Conservation (phyloP, 2,888 invertebrate genomes). For the Escarpia spicata region DNA sequence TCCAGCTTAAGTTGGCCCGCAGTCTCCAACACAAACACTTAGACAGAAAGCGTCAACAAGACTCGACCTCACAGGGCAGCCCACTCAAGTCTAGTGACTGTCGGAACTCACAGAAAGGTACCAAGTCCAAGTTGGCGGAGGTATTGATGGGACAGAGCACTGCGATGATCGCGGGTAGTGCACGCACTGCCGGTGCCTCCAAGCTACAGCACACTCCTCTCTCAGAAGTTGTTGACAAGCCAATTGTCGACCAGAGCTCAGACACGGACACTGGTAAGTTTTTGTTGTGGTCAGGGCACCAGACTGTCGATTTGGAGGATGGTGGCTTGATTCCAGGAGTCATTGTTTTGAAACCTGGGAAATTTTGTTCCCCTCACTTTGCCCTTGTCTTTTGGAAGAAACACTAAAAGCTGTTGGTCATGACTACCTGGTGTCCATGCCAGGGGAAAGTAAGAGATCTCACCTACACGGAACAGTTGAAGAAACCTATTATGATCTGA, state of each 20-base stretch:
- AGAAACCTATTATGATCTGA: too few relatives aligned
- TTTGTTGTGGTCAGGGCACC: not conserved
- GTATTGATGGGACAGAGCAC: slow-evolving; percentile 33
- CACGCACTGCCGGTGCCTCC: not conserved
- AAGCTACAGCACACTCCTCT: not conserved
- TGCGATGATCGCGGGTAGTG: not conserved
- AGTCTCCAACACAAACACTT: slow-evolving; percentile 31
- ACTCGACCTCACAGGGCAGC: not conserved
- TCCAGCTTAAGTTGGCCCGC: slow-evolving; percentile 45
- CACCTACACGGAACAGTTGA: too few relatives aligned
- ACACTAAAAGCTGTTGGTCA: too few relatives aligned
- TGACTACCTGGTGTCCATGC: too few relatives aligned
- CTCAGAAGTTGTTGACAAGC: not conserved
- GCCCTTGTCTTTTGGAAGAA: too few relatives aligned
- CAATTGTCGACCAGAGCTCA: slow-evolving; percentile 27
- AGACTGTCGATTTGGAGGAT: not conserved
- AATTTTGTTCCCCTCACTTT: too few relatives aligned
- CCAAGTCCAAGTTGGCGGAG: slow-evolving; percentile 37
- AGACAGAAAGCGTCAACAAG: not conserved
- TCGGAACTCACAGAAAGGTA: not conserved
- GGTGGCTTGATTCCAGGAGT: not conserved
- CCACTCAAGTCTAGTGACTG: not conserved
- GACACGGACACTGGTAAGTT: slow-evolving; percentile 31
- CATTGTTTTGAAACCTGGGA: too few relatives aligned
- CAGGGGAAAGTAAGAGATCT: too few relatives aligned